A percentile compares a stretch with the other conserved stretches of the same genome.
phyloP scores from a whole-genome alignment of 2,797 vertebrate species.

The Hippoglossus hippoglossus region DNA sequence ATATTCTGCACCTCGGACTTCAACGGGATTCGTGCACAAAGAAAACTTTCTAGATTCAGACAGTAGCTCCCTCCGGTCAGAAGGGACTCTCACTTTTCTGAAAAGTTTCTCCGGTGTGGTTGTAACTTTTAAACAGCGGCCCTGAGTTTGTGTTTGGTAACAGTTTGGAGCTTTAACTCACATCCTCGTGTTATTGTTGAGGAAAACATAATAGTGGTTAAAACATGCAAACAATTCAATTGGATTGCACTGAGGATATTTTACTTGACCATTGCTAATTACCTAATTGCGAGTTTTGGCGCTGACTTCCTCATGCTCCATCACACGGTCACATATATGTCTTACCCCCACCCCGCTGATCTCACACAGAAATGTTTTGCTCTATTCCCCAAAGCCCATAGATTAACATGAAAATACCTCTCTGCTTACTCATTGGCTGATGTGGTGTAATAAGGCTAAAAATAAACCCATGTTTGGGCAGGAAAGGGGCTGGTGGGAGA shows the following conservation, averaged over 20 bases:
- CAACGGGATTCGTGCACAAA: no score
- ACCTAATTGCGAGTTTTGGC: conserved; percentile 9
- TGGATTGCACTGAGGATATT: not conserved
- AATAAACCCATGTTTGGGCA: conserved; percentile 80
- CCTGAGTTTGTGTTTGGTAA: conserved; percentile 25
- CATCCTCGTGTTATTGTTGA: not conserved
- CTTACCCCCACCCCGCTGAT: conserved; percentile 10
- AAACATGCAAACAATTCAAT: not conserved
- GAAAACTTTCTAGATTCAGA: no score
- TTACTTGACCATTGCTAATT: conserved; percentile 13
- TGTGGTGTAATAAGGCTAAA: conserved; percentile 78
- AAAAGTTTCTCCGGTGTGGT: conserved; percentile 13
- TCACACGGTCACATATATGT: conserved; percentile 26
- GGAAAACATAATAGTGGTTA: not conserved
- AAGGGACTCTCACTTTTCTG: conserved; percentile 2
- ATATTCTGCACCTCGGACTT: not conserved
- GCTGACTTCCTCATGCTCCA: conserved; percentile 4
- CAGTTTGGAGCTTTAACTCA: not conserved
- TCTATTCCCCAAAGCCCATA: conserved; percentile 67
- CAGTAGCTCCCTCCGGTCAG: no score
- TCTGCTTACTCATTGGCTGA: conserved; percentile 73
- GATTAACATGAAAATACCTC: conserved; percentile 82
- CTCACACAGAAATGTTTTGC: conserved; percentile 67
- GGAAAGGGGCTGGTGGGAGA: conserved; percentile 54
- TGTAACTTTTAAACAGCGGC: conserved; percentile 21